Evolutionary conservation across 53 echinoderm and acorn worm genomes (phyloP), one percentile per base, ranked within the genome.

Genomic region (Actinopyga echinites): DNA sequence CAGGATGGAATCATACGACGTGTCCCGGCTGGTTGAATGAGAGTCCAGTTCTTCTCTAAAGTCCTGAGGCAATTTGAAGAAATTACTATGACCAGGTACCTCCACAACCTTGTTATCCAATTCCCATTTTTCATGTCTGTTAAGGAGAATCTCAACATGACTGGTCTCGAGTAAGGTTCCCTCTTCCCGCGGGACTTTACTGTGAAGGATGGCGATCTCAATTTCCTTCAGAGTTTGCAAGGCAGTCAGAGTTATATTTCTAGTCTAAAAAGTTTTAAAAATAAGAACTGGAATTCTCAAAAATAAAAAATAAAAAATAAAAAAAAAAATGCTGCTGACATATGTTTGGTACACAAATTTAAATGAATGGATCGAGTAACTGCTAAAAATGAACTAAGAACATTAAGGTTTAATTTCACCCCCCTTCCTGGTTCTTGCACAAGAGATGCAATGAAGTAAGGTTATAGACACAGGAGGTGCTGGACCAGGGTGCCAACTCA

Each of bases 121-220:
- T 30, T 89, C 66, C 83, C 89, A 89, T 60, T 84, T 91, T 73
- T 95, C 93, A 56, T 88, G 93, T 45, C 91, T 81, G 32, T 85
- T 83, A 6, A 95, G 90, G 30, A 89, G 44, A n/a, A 93, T 53
- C 10, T 89, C 85, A 23, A 95, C 73, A 17, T 87, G 80, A 15
- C 87, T 85, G 28, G 93, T 93, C 22, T 82, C 45, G 10, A 93
- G 36, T 15, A 89, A 61, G 19, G 87, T 89, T 0, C 85, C 82
- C 26, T 89, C 82, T 69, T 93, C 96, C 24, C 96, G 91, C 1
- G 96, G 96, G 56, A 95, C 96, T 71, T 93, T 89, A 75, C 85
- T 91, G 36, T 85, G 73, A 9, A 95, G 67, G 78, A 95, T 85
- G 33, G 95, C 93, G 0, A 78, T 52, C 77, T 91, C 87, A 33